phyloP scores from a whole-genome alignment of 2,113 vertebrate genomes.

The Oncorhynchus clarkii region DNA sequence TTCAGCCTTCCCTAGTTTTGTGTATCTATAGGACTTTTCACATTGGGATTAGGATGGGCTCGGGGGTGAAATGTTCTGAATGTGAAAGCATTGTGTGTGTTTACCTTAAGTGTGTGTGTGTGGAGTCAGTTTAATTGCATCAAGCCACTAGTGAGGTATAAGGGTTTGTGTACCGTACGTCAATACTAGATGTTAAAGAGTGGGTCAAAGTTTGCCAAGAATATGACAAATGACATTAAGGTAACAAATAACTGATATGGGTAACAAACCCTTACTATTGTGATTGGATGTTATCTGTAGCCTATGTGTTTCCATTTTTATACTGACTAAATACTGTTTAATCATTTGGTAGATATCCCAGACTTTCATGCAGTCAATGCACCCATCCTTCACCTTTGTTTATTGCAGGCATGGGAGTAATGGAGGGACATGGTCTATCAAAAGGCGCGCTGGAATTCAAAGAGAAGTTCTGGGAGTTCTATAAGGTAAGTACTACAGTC shows the following conservation, averaged over 20 bases:
- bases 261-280: not conserved
- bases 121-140: constrained; percentile 1
- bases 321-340: too few relatives aligned
- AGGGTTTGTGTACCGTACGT: not conserved
- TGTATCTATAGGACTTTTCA: too few relatives aligned
- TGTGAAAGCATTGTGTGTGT: not conserved
- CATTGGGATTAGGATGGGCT: too few relatives aligned
- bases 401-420: constrained; percentile 76
- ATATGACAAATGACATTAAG: not conserved
- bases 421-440: constrained; percentile 76
- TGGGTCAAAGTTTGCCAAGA: not conserved
- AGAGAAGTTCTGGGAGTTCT: constrained; percentile 92
- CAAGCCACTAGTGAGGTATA: not conserved
- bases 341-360: too few relatives aligned
- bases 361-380: too few relatives aligned
- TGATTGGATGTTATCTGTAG: too few relatives aligned
- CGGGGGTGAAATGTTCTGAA: not conserved
- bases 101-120: not conserved
- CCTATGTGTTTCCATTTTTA: too few relatives aligned
- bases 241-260: not conserved
- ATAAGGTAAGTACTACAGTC: constrained; percentile 74
- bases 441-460: constrained; percentile 79
- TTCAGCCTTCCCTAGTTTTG: too few relatives aligned
- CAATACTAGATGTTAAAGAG: not conserved
- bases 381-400: not conserved